Conservation (phyloP, 1,140 invertebrate species). For the Argopecten irradians region DNA sequence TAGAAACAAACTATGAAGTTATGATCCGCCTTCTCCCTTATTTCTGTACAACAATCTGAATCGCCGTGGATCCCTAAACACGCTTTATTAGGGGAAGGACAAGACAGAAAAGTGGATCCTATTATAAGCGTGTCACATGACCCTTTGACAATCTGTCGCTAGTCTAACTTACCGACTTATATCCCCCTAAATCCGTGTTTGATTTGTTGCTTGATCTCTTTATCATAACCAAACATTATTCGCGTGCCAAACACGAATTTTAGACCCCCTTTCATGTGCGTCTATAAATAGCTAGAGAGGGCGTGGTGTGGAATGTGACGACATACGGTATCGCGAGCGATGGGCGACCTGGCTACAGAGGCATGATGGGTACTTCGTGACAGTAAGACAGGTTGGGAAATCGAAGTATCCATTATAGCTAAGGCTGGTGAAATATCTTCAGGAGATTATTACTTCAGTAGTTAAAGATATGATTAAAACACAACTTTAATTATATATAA, state of each 20-base stretch:
- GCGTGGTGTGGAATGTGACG: background rate
- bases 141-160: background rate
- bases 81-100: background rate
- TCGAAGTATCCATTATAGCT: too few relatives aligned
- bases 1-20: too few relatives aligned
- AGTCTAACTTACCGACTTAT: constrained; percentile 7
- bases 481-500: too few relatives aligned
- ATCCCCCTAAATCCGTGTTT: background rate
- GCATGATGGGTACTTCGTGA: background rate
- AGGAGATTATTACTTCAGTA: too few relatives aligned
- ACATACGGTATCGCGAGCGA: background rate
- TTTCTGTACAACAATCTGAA: too few relatives aligned
- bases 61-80: too few relatives aligned
- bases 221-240: constrained; percentile 23
- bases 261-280: background rate
- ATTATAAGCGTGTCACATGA: background rate
- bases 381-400: too few relatives aligned
- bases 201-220: constrained; percentile 17
- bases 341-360: background rate
- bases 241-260: constrained; percentile 20
- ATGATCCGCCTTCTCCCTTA: too few relatives aligned
- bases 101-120: background rate
- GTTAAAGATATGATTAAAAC: too few relatives aligned
- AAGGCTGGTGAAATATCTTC: too few relatives aligned
- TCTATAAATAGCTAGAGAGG: background rate